phyloP scores from a whole-genome alignment of 2,797 vertebrate genomes.

The Sciaenops ocellatus region DNA sequence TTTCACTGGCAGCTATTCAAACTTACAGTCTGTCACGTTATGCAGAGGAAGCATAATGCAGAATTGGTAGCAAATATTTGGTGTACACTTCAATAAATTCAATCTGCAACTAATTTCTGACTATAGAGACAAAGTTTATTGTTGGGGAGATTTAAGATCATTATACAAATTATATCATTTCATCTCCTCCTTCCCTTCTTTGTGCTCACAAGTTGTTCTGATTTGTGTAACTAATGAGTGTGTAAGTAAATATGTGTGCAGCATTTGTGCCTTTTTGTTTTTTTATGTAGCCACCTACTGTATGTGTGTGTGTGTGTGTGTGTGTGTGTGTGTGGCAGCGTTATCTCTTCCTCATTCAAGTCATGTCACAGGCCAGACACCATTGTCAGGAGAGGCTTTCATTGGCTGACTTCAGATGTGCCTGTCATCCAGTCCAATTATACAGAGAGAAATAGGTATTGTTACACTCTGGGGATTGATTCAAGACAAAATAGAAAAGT shows the following conservation, averaged over 20 bases:
- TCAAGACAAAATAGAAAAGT: slow-evolving; percentile 87
- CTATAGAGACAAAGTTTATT: slow-evolving; percentile 45
- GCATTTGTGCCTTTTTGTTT: slow-evolving; percentile 41
- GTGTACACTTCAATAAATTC: slow-evolving; percentile 56
- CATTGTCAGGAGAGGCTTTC: slow-evolving; percentile 87
- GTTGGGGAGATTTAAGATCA: slow-evolving; percentile 47
- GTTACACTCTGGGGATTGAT: slow-evolving; percentile 87
- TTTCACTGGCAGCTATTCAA: slow-evolving; percentile 79
- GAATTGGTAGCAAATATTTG: slow-evolving; percentile 66
- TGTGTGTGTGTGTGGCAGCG: slow-evolving; percentile 49
- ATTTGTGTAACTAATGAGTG: slow-evolving; percentile 45
- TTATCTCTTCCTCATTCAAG: slow-evolving; percentile 86
- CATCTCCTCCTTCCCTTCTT: slow-evolving; percentile 35
- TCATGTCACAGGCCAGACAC: slow-evolving; percentile 88
- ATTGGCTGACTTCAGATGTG: slow-evolving; percentile 87
- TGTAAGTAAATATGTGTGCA: slow-evolving; percentile 22
- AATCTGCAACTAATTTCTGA: slow-evolving; percentile 50
- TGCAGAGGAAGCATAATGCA: slow-evolving; percentile 74
- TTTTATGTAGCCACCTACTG: slow-evolving; percentile 44
- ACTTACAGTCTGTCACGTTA: slow-evolving; percentile 75
- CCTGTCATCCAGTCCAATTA: slow-evolving; percentile 89
- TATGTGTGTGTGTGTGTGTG: slow-evolving; percentile 31
- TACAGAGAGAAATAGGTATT: slow-evolving; percentile 88
- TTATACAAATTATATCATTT: slow-evolving; percentile 51
- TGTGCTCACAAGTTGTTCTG: slow-evolving; percentile 33